Base-by-base conservation (phyloP, 1,140 invertebrate genomes). In the Steinernema khuongi region DNA sequence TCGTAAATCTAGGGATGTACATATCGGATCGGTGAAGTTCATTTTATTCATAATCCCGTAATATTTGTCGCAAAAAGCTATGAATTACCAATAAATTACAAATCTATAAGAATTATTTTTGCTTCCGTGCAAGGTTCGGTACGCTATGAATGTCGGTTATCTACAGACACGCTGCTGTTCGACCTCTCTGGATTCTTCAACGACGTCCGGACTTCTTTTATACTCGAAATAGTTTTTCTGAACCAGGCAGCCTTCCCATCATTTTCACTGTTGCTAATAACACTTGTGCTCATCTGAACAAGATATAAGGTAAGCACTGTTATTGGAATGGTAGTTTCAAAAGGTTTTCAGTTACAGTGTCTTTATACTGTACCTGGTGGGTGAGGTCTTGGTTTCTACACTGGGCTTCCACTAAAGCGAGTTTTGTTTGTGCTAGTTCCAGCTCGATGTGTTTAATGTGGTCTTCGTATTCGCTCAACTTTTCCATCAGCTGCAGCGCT, bases 321-420 rank as follows among this genome's bases (percentile, higher is more conserved):
- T 31, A 67, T 50, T 68, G 31, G 44, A 70, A 70, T 19, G 11
- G 70, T 14, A 26, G 28, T 73, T 31, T 74, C 30, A 30, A 73
- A 74, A 19, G 19, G n/a, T 26, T 31, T 30, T 0, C n/a, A 19
- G 32, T 29, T 71, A 18, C n/a, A 69, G 31, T 1, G n/a, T n/a
- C n/a, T n/a, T 50, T 2, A 30, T 28, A 19, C 1, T 30, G 60
- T 60, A 84, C 79, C 60, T 85, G 85, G 77, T 85, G 77, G 41
- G 68, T 28, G 31, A 79, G 78, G 85, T 92, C 92, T 89, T 96
- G 94, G 88, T 95, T 97, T 81, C 91, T 90, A 88, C 96, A 98
- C 87, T 97, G 93, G 0, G 94, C 92, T 87, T 99, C 94, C 1
- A 98, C 96, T 71, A 97, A 90, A 0, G 94, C 94, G 76, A 99